Percentiles rank a stretch among this genome's conserved stretches.
Evolutionary conservation across 2,888 invertebrate species (phyloP).

Genomic region (Noctua pronuba): DNA sequence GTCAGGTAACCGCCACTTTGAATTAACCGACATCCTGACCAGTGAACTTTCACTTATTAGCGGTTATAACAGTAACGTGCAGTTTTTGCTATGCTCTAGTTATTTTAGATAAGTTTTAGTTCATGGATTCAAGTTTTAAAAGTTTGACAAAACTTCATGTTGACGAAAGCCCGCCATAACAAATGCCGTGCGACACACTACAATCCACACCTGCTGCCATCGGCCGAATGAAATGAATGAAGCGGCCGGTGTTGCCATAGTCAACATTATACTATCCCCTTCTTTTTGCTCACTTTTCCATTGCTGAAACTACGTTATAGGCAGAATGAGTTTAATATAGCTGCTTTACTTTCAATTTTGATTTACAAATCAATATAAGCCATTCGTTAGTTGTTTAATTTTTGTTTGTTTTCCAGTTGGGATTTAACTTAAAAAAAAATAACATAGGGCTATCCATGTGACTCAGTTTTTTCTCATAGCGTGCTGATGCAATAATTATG

Average conservation of each 20-base stretch:
- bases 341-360: not conserved
- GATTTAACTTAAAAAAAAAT: not conserved
- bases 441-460: not conserved
- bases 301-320: not conserved
- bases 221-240: constrained; percentile 81
- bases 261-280: constrained; percentile 34
- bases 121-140: constrained; percentile 76
- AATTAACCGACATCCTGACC: constrained; percentile 90
- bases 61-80: constrained; percentile 66
- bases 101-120: constrained; percentile 71
- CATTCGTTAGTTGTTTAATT: not conserved
- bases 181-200: constrained; percentile 62
- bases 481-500: not conserved
- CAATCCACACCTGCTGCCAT: constrained; percentile 74
- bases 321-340: not conserved
- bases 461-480: not conserved
- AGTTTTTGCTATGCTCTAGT: constrained; percentile 72
- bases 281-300: not conserved
- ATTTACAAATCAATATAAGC: not conserved
- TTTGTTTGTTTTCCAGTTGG: not conserved
- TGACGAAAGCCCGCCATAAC: constrained; percentile 88
- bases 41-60: constrained; percentile 84
- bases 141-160: constrained; percentile 84
- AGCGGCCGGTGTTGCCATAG: constrained; percentile 76
- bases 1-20: constrained; percentile 91